phyloP scores from a whole-genome alignment of 2,888 invertebrate species.

The Drosophila subsilvestris region DNA sequence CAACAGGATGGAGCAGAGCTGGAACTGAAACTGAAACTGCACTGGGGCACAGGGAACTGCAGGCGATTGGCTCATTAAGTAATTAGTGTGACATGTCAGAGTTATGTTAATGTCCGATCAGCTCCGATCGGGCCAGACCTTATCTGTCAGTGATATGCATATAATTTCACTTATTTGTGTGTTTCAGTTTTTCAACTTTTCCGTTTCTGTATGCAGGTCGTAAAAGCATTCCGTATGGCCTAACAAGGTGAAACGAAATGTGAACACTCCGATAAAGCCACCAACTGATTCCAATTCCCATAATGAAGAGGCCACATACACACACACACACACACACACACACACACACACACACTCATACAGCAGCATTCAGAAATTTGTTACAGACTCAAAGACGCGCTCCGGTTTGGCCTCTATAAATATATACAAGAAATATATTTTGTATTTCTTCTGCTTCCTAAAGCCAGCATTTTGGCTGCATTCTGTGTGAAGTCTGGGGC shows the following conservation, averaged over 20 bases:
- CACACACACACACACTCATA: slow-evolving; percentile 47
- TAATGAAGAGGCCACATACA: slow-evolving; percentile 27
- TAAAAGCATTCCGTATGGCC: slow-evolving; percentile 68
- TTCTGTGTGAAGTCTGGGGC: slow-evolving; percentile 28
- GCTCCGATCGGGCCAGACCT: slow-evolving; percentile 61
- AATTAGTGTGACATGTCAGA: slow-evolving; percentile 83
- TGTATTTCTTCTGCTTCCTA: slow-evolving; percentile 13
- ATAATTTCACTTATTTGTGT: slow-evolving; percentile 67
- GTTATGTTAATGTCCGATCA: slow-evolving; percentile 77
- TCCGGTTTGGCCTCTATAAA: slow-evolving; percentile 57
- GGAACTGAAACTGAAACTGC: slow-evolving; percentile 8
- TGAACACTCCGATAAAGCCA: slow-evolving; percentile 61
- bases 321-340: slow-evolving; percentile 37
- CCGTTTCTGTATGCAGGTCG: slow-evolving; percentile 49
- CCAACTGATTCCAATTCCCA: slow-evolving; percentile 31
- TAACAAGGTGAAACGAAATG: slow-evolving; percentile 77
- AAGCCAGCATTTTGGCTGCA: slow-evolving; percentile 10
- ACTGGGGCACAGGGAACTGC: not conserved
- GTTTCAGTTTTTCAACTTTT: slow-evolving; percentile 13
- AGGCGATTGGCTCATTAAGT: slow-evolving; percentile 79
- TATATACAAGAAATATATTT: slow-evolving; percentile 50
- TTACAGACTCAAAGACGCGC: slow-evolving; percentile 64
- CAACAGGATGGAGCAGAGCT: slow-evolving; percentile 8
- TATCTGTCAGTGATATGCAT: slow-evolving; percentile 70
- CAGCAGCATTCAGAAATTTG: slow-evolving; percentile 64